phyloP scores from a whole-genome alignment of 2,797 vertebrate species.

The Petrocephalus sullivani region DNA sequence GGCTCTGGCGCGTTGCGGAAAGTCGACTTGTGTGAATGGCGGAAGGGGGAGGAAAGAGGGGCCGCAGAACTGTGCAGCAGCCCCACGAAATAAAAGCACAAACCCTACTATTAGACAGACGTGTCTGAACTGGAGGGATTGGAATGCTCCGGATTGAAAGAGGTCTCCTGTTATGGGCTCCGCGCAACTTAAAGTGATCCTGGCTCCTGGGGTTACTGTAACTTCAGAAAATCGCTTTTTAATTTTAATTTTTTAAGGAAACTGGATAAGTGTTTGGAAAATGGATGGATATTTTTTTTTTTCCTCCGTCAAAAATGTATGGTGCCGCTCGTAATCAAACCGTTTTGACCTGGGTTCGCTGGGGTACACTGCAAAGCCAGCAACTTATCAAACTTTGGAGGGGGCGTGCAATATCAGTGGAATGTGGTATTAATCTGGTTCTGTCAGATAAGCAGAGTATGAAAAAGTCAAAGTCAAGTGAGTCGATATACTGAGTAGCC shows the following conservation, averaged over 20 bases:
- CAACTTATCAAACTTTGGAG: background rate
- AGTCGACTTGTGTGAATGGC: conserved; percentile 39
- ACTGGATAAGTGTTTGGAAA: background rate
- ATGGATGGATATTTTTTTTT: background rate
- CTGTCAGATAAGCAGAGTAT: background rate
- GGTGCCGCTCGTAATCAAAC: background rate
- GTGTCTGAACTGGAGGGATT: conserved; percentile 65
- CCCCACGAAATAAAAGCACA: conserved; percentile 61
- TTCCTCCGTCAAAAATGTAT: background rate
- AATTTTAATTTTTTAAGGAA: conserved; percentile 37
- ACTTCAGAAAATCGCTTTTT: conserved; percentile 25
- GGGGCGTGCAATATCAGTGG: no score
- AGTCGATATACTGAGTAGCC: background rate
- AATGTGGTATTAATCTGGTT: conserved; percentile 10
- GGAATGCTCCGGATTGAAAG: conserved; percentile 66
- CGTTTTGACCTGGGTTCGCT: background rate
- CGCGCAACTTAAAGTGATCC: conserved; percentile 11
- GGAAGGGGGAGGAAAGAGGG: conserved; percentile 30
- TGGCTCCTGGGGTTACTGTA: conserved; percentile 31
- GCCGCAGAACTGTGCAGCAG: background rate
- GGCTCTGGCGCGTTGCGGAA: conserved; percentile 46
- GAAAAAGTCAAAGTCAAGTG: background rate
- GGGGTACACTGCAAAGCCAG: background rate
- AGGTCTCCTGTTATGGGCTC: conserved; percentile 46
- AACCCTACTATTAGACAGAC: conserved; percentile 67